These are phyloP conservation scores for Chirona hameri DNA, from an alignment of 2,888 invertebrate genomes.

Conservation along the genomic window DNA sequence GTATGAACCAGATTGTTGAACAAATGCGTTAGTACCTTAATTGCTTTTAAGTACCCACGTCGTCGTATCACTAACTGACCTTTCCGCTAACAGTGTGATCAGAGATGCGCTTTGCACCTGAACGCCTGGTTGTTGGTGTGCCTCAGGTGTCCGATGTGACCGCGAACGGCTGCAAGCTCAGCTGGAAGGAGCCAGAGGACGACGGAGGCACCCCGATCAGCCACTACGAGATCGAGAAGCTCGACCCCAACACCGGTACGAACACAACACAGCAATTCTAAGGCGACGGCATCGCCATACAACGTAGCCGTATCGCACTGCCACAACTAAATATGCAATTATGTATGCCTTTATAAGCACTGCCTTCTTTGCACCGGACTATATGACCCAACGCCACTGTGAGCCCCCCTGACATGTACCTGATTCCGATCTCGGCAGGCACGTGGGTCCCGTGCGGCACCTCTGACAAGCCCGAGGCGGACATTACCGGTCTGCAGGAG, in stretches of 20 bases:
- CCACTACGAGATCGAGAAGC: conserved; percentile 72
- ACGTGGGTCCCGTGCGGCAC: conserved; percentile 91
- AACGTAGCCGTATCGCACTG: too few species aligned
- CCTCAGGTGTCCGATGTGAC: conserved; percentile 67
- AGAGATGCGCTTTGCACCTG: not conserved
- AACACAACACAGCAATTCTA: too few species aligned
- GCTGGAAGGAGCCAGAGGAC: conserved; percentile 92
- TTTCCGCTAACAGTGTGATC: too few species aligned
- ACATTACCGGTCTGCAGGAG: conserved; percentile 78
- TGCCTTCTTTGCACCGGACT: too few species aligned
- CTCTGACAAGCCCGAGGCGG: conserved; percentile 69
- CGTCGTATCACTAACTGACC: too few species aligned
- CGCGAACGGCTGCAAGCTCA: conserved; percentile 84
- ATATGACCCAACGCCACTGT: too few species aligned
- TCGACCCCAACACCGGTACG: conserved; percentile 51
- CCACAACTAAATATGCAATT: too few species aligned
- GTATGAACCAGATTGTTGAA: too few species aligned
- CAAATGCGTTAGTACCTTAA: too few species aligned
- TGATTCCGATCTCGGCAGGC: conserved; percentile 70
- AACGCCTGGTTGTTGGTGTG: not conserved
- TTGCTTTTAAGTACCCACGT: too few species aligned
- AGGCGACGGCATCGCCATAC: too few species aligned
- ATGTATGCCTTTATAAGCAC: too few species aligned
- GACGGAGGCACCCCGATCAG: conserved; percentile 93
- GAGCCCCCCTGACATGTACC: not conserved